Base-by-base conservation (phyloP, 1,140 invertebrate species). In the Spodoptera frugiperda region DNA sequence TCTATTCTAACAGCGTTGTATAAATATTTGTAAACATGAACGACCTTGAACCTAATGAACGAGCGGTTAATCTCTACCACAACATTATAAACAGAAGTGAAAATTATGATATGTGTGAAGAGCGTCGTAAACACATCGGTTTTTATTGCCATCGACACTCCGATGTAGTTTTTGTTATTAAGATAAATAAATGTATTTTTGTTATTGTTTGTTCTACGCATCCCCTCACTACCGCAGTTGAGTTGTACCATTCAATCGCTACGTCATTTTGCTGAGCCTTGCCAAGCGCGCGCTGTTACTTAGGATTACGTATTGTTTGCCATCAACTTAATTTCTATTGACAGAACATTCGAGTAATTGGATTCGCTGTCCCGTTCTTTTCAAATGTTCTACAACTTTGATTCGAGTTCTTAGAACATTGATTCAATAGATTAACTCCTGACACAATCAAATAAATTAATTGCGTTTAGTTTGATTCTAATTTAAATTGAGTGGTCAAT, bases 251-350 rank as follows among this genome's bases (percentile, higher is more conserved):
- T 72, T 72, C 70, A 72, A 57, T 77, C 57, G 67, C 67, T 63
- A 53, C 57, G 67, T 77, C 76, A 77, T 71, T 49, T 48, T 51
- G 76, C 46, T 48, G 65, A 71, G 70, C 39, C 53, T 33, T 21
- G 48, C 53, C n/a, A 54, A 46, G 70, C 53, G 57, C 51, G 51
- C 68, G 25, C 33, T 72, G 33, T 77, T 72, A 65, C 76, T 78
- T 67, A 67, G 61, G 61, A 78, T 78, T 78, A 68, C 33, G 39
- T 57, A 70, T 76, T 76, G 65, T 76, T 76, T 76, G 51, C 75
- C 19, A 76, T 76, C 75, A 76, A 76, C 61, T 68, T 76, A 76
- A 76, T 76, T 70, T 68, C 73, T 65, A 72, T 57, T 53, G 48
- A 70, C 9, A 51, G 67, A 70, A 70, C 51, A 70, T 70, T 70